phyloP scores from a whole-genome alignment of 2,888 invertebrate genomes.

The Mesochorus sp. region DNA sequence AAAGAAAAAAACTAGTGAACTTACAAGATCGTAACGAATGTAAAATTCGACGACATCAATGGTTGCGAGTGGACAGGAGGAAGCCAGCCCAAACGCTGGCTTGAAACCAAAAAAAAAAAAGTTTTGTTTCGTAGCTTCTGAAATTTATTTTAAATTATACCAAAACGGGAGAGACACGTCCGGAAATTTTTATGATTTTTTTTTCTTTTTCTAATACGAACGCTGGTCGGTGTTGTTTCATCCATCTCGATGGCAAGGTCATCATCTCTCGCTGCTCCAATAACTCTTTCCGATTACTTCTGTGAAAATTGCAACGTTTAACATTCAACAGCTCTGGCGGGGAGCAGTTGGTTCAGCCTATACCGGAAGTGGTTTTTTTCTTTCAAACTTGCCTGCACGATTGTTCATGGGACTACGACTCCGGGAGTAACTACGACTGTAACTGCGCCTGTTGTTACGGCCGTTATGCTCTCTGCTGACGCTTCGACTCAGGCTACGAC shows the following conservation, averaged over 20 bases:
- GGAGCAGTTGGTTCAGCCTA: too few relatives aligned
- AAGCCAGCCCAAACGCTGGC: neutral
- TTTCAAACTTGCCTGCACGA: slow-evolving; percentile 75
- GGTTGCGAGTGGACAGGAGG: slow-evolving; percentile 17
- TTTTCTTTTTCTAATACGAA: slow-evolving; percentile 10
- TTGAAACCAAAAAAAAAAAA: too few relatives aligned
- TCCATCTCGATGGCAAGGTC: slow-evolving; percentile 62
- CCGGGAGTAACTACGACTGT: slow-evolving; percentile 80
- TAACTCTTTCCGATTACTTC: slow-evolving; percentile 80
- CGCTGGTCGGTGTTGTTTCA: slow-evolving; percentile 40
- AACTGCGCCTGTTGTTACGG: slow-evolving; percentile 76
- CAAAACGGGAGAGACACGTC: neutral
- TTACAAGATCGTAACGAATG: neutral
- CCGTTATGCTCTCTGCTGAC: slow-evolving; percentile 77
- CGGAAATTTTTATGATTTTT: neutral
- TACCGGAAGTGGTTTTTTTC: too few relatives aligned
- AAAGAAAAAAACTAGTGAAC: neutral
- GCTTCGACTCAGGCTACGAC: slow-evolving; percentile 75
- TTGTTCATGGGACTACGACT: slow-evolving; percentile 79
- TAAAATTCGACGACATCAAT: slow-evolving; percentile 32
- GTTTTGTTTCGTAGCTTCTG: too few relatives aligned
- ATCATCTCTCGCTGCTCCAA: slow-evolving; percentile 81
- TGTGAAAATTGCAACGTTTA: slow-evolving; percentile 67
- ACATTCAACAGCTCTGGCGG: neutral
- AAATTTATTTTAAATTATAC: neutral